Conservation (phyloP, 2,797 vertebrate species). For the Cephalopachus bancanus region DNA sequence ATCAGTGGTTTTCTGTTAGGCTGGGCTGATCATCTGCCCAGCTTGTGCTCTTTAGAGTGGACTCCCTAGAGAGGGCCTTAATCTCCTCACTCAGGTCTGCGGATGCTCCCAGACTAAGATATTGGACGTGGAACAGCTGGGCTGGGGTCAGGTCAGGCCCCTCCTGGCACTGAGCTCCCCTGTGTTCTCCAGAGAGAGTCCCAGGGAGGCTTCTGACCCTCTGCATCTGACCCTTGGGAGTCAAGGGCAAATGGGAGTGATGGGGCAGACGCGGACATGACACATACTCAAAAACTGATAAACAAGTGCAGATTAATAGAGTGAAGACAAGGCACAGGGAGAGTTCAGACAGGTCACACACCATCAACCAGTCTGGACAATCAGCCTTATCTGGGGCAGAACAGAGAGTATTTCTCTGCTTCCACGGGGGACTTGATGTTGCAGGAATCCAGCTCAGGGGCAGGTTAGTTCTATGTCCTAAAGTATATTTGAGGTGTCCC, state of each 20-base stretch:
- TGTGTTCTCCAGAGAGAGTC: rapidly evolving
- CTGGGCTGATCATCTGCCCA: neutral
- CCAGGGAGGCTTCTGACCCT: neutral
- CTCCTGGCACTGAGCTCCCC: neutral
- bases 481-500: neutral
- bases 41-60: neutral
- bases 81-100: neutral
- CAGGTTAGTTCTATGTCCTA: neutral
- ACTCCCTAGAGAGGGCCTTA: neutral
- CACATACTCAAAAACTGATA: slow-evolving; percentile 28
- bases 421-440: neutral
- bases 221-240: neutral
- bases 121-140: neutral
- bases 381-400: neutral
- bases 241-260: neutral
- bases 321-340: neutral
- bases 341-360: neutral
- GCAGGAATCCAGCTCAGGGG: neutral
- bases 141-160: too few relatives aligned
- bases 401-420: neutral
- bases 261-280: slow-evolving; percentile 29
- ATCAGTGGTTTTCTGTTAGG: neutral
- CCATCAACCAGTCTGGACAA: neutral
- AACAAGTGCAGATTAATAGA: slow-evolving; percentile 33
- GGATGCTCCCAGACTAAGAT: neutral